phyloP scores from a whole-genome alignment of 2,888 invertebrate species.

The Philereme transversata region DNA sequence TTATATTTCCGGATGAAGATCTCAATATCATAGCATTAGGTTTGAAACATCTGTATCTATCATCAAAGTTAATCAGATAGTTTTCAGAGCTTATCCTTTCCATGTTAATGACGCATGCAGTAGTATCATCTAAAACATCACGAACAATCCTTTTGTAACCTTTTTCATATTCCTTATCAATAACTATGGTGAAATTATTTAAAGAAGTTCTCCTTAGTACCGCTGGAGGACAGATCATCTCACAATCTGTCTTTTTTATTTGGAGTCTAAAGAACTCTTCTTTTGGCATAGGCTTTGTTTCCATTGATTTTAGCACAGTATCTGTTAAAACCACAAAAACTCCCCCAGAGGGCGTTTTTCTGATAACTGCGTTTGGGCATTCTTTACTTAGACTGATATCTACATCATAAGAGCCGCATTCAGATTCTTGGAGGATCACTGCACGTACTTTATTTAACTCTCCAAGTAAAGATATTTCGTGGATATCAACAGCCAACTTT shows the following conservation, averaged over 20 bases:
- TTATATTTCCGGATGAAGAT: conserved; percentile 56
- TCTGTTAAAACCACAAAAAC: conserved; percentile 40
- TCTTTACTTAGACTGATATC: conserved; percentile 27
- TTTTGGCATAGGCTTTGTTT: conserved; percentile 9
- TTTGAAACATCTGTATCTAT: conserved; percentile 25
- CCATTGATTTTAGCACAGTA: conserved; percentile 26
- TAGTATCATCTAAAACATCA: conserved; percentile 41
- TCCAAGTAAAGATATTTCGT: conserved; percentile 32
- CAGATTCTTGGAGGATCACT: conserved; percentile 40
- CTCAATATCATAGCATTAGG: conserved; percentile 55
- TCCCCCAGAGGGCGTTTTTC: conserved; percentile 44
- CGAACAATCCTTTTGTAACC: conserved; percentile 46
- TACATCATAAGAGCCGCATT: conserved; percentile 41
- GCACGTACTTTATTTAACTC: conserved; percentile 39
- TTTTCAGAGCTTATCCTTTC: conserved; percentile 51
- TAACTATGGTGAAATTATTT: conserved; percentile 54
- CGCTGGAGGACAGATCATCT: conserved; percentile 45
- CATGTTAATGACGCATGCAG: conserved; percentile 47
- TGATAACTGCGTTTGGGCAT: conserved; percentile 45
- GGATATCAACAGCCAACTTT: conserved; percentile 43
- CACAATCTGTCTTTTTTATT: conserved; percentile 41
- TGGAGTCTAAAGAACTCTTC: conserved; percentile 44
- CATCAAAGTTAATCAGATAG: conserved; percentile 51
- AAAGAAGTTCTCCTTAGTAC: conserved; percentile 56
- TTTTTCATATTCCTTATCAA: conserved; percentile 69